These are phyloP conservation scores for Anoncus sp. DNA, from an alignment of 2,888 invertebrate species.

Conservation along the genomic window DNA sequence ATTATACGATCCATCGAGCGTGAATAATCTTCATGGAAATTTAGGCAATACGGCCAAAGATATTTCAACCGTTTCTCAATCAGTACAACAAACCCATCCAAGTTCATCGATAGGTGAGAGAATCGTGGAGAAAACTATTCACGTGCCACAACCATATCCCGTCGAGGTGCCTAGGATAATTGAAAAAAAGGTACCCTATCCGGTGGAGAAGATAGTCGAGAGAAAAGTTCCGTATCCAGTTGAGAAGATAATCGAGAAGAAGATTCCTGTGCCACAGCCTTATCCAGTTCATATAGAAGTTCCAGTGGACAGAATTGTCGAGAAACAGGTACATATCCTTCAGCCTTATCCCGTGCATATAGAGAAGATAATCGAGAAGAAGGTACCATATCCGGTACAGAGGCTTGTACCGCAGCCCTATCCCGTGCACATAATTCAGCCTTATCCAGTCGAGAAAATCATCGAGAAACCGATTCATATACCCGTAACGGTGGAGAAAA, in stretches of 20 bases:
- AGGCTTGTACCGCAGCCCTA: slow-evolving; percentile 81
- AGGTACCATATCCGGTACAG: slow-evolving; percentile 85
- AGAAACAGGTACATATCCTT: slow-evolving; percentile 86
- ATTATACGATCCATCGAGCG: slow-evolving; percentile 23
- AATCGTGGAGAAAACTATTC: slow-evolving; percentile 83
- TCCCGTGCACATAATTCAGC: slow-evolving; percentile 72
- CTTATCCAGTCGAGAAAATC: slow-evolving; percentile 85
- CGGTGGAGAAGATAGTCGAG: slow-evolving; percentile 85
- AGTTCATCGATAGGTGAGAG: slow-evolving; percentile 72
- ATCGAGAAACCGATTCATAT: slow-evolving; percentile 84
- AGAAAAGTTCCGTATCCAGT: slow-evolving; percentile 84
- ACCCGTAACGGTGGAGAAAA: slow-evolving; percentile 75
- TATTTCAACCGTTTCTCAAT: slow-evolving; percentile 8
- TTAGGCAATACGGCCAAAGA: slow-evolving; percentile 22
- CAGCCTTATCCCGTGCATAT: slow-evolving; percentile 83
- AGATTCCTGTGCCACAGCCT: slow-evolving; percentile 84
- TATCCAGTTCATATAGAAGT: slow-evolving; percentile 83
- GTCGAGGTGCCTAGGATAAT: slow-evolving; percentile 83
- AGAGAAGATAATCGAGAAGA: slow-evolving; percentile 83
- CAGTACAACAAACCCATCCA: slow-evolving; percentile 21
- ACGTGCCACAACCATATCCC: slow-evolving; percentile 82
- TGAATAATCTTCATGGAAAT: slow-evolving; percentile 34
- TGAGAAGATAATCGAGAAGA: slow-evolving; percentile 84
- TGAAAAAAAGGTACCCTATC: slow-evolving; percentile 84
- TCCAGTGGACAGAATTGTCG: slow-evolving; percentile 85